Conservation (phyloP, 2,113 vertebrate genomes). For the Cricetomys ansorgei region DNA sequence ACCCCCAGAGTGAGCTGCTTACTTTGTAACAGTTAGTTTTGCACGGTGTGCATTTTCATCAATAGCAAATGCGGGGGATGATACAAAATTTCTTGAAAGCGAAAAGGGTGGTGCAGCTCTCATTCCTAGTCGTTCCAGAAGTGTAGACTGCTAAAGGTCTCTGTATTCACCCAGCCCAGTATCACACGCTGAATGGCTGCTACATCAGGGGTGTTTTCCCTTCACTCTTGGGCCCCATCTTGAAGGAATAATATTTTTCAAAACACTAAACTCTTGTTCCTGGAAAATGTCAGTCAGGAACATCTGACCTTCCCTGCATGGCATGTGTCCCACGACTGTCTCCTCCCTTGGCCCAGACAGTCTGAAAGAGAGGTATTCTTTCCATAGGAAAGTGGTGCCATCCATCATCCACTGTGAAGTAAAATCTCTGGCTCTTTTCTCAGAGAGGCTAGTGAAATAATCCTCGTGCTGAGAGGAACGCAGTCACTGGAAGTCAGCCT, state of each 20-base stretch:
- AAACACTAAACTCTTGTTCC: slow-evolving; percentile 30
- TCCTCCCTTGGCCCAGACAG: neutral
- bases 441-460: neutral
- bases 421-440: neutral
- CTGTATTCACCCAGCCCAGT: neutral
- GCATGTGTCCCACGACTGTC: slow-evolving; percentile 1
- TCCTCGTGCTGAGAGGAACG: neutral
- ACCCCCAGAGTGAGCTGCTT: neutral
- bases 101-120: neutral
- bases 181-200: neutral
- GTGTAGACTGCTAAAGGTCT: neutral
- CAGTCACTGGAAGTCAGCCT: neutral
- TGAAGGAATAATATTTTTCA: slow-evolving; percentile 41
- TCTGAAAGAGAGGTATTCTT: slow-evolving; percentile 54
- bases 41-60: neutral
- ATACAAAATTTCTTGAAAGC: slow-evolving; percentile 20
- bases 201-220: neutral
- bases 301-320: neutral
- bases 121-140: neutral
- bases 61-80: neutral
- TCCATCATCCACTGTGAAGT: neutral
- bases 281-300: slow-evolving; percentile 70
- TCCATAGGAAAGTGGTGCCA: neutral
- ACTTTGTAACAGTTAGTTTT: neutral
- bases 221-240: neutral